These are phyloP conservation scores for Epinotia brunnichana DNA, from an alignment of 2,888 invertebrate genomes.

Conservation along the genomic window DNA sequence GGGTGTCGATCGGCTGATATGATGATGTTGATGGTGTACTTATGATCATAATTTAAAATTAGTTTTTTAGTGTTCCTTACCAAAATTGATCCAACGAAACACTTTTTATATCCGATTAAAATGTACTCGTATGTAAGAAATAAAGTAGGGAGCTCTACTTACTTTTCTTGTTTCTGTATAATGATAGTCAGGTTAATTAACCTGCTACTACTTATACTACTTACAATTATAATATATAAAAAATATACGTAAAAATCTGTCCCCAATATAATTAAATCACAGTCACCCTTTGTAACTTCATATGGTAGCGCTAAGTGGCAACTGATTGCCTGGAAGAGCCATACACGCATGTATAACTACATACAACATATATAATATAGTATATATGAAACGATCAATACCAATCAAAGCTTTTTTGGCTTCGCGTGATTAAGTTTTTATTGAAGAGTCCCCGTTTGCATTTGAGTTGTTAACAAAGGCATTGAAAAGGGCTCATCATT, in stretches of 20 bases:
- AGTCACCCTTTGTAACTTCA: conserved; percentile 42
- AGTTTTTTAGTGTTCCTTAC: too few species aligned
- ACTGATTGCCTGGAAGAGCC: conserved; percentile 34
- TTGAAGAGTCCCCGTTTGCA: not conserved
- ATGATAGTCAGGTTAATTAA: too few species aligned
- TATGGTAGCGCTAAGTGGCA: conserved; percentile 42
- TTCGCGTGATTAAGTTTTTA: conserved; percentile 6
- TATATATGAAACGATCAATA: conserved; percentile 20
- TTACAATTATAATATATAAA: too few species aligned
- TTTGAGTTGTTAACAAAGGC: not conserved
- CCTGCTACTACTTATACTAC: too few species aligned
- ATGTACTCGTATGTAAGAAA: too few species aligned
- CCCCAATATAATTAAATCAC: not conserved
- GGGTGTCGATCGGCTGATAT: too few species aligned
- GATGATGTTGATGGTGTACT: too few species aligned
- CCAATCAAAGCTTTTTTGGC: conserved; percentile 31
- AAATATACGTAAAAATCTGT: not conserved
- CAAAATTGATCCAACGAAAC: too few species aligned
- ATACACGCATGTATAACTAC: not conserved
- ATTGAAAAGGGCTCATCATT: not conserved
- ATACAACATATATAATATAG: conserved; percentile 4
- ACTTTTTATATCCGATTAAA: too few species aligned
- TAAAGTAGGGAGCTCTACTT: too few species aligned
- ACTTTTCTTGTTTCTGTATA: too few species aligned
- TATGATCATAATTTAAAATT: too few species aligned